A percentile compares a stretch with the other conserved stretches of the same genome.
These are phyloP conservation scores for Pitta sordida DNA, from an alignment of 2,113 vertebrate genomes.

Conservation along the genomic window DNA sequence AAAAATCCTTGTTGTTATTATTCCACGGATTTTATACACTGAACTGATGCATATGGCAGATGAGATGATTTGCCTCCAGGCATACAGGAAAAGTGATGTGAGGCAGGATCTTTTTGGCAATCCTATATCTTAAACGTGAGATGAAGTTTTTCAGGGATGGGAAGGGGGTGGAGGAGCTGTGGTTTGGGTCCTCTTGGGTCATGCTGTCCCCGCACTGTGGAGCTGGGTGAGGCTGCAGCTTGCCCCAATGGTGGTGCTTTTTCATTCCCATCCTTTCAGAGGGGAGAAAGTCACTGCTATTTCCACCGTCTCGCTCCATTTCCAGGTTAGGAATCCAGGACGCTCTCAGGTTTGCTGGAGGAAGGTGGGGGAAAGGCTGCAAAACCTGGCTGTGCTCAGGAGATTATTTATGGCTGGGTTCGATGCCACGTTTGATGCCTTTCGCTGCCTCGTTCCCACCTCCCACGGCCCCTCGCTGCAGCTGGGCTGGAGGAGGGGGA, in stretches of 20 bases:
- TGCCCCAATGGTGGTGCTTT: rapidly evolving
- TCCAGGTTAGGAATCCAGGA: conserved; percentile 55
- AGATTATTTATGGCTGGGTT: conserved; percentile 26
- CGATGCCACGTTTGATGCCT: background rate
- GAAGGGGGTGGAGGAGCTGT: background rate
- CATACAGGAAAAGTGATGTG: background rate
- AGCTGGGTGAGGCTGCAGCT: background rate
- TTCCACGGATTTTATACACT: background rate
- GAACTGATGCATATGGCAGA: conserved; percentile 22
- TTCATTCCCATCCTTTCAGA: background rate
- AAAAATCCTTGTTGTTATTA: background rate
- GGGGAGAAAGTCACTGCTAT: background rate
- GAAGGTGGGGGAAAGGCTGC: conserved; percentile 32
- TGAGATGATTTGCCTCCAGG: conserved; percentile 42
- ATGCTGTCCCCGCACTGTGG: rapidly evolving
- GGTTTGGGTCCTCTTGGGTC: background rate
- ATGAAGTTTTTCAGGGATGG: background rate
- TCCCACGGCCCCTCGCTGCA: conserved; percentile 22
- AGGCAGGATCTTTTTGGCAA: background rate
- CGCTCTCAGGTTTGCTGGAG: background rate
- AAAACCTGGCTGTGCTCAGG: background rate
- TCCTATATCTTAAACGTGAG: background rate
- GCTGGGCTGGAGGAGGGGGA: conserved; percentile 28
- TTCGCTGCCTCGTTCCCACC: conserved; percentile 32
- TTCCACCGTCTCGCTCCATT: background rate